These are phyloP conservation scores for Melipona quadrifasciata DNA, from an alignment of 1,140 invertebrate genomes.

Conservation along the genomic window DNA sequence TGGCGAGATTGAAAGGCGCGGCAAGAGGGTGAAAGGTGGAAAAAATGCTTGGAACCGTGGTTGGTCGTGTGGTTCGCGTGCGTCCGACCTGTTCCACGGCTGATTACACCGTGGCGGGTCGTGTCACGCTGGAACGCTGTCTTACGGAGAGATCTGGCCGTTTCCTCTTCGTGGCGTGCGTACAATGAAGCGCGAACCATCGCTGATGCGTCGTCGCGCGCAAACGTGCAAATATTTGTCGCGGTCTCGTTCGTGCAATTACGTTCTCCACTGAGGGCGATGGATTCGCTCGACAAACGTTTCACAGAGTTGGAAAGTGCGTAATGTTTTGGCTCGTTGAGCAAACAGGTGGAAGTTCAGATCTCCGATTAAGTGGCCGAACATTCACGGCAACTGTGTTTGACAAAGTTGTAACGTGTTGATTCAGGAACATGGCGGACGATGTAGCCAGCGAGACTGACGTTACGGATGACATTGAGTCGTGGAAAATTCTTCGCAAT, in stretches of 20 bases:
- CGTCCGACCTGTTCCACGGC: slow-evolving; percentile 22
- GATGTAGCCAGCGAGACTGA: not conserved
- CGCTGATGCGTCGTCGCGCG: slow-evolving; percentile 13
- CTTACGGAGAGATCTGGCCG: slow-evolving; percentile 24
- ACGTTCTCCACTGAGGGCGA: slow-evolving; percentile 5
- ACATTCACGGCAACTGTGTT: not conserved
- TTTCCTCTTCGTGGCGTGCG: not conserved
- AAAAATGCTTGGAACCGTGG: not conserved
- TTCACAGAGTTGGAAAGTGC: not conserved
- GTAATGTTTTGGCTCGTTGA: not conserved
- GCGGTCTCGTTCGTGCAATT: slow-evolving; percentile 15
- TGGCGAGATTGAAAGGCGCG: not conserved
- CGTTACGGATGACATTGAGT: not conserved
- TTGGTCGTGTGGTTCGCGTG: slow-evolving; percentile 27
- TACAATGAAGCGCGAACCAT: slow-evolving; percentile 16
- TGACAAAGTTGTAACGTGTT: not conserved
- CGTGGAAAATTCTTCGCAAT: not conserved
- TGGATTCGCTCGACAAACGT: not conserved
- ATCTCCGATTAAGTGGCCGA: not conserved
- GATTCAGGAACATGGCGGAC: not conserved
- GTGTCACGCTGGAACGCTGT: slow-evolving; percentile 54
- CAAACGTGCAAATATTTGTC: slow-evolving; percentile 19
- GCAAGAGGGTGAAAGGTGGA: not conserved
- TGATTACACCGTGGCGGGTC: slow-evolving; percentile 61
- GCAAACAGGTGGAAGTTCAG: slow-evolving; percentile 2